Conservation (phyloP, 2,888 invertebrate genomes). For the Heliconius hortense region DNA sequence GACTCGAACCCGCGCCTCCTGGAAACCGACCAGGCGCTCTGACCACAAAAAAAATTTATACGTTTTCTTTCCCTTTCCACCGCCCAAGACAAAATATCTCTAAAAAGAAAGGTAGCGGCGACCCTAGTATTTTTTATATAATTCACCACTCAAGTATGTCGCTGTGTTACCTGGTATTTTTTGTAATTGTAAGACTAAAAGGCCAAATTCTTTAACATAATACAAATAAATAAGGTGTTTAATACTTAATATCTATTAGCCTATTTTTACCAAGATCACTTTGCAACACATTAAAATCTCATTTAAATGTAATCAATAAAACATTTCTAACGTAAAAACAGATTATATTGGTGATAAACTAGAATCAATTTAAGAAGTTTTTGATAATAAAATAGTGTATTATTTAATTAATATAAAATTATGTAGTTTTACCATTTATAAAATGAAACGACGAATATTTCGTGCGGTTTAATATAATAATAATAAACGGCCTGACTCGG, state of each 20-base stretch:
- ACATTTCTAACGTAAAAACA: not conserved
- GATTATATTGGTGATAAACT: not conserved
- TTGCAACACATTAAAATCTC: conserved; percentile 15
- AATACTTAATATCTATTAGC: conserved; percentile 1
- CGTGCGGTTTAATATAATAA: too few species aligned
- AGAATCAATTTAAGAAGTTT: not conserved
- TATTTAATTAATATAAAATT: too few species aligned
- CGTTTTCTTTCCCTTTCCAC: not conserved
- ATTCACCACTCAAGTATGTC: too few species aligned
- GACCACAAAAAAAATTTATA: too few species aligned
- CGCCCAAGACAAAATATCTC: not conserved
- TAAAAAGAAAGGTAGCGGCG: not conserved
- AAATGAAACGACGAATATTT: too few species aligned
- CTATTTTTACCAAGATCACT: not conserved
- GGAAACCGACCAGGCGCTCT: too few species aligned
- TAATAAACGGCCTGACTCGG: too few species aligned
- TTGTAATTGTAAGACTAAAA: not conserved
- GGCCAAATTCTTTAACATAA: not conserved
- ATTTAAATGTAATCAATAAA: conserved; percentile 23
- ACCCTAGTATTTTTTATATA: too few species aligned
- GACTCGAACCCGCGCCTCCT: too few species aligned
- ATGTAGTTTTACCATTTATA: too few species aligned
- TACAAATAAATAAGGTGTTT: not conserved
- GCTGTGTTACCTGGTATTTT: too few species aligned
- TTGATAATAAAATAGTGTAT: not conserved